These are phyloP conservation scores for Drosophila novamexicana DNA, from an alignment of 1,140 invertebrate genomes.

Conservation along the genomic window DNA sequence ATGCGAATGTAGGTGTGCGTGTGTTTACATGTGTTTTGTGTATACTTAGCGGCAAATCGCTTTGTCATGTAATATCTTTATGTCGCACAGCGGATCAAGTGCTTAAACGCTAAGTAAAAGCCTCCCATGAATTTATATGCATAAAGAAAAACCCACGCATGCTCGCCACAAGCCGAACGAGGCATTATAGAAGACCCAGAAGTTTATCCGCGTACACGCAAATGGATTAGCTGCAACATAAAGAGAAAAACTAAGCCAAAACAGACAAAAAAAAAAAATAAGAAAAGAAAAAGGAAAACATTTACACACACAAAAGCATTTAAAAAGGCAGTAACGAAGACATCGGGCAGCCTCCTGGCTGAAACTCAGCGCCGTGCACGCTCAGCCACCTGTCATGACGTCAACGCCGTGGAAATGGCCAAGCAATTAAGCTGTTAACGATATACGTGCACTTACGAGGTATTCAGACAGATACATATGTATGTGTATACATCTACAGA, in stretches of 20 bases:
- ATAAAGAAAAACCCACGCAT: constrained; percentile 70
- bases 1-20: constrained; percentile 10
- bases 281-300: constrained; percentile 22
- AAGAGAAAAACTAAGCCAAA: constrained; percentile 29
- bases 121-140: constrained; percentile 73
- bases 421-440: constrained; percentile 81
- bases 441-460: constrained; percentile 70
- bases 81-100: constrained; percentile 73
- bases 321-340: constrained; percentile 19
- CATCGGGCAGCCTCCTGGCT: constrained; percentile 31
- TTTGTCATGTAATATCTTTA: constrained; percentile 79
- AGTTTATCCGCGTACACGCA: constrained; percentile 54
- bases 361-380: constrained; percentile 26
- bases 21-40: constrained; percentile 16
- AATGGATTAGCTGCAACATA: constrained; percentile 74
- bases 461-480: constrained; percentile 22
- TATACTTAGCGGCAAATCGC: constrained; percentile 55
- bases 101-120: constrained; percentile 76
- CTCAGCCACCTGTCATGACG: constrained; percentile 50
- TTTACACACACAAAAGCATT: constrained; percentile 33
- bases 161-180: constrained; percentile 45
- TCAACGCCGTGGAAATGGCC: constrained; percentile 68
- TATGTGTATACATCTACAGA: constrained; percentile 5
- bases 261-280: constrained; percentile 17
- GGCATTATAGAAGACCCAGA: constrained; percentile 38